A percentile compares a stretch with the other conserved stretches of the same genome.
These are phyloP conservation scores for Halcyon badia DNA, from an alignment of 2,797 vertebrate genomes.

Conservation along the genomic window DNA sequence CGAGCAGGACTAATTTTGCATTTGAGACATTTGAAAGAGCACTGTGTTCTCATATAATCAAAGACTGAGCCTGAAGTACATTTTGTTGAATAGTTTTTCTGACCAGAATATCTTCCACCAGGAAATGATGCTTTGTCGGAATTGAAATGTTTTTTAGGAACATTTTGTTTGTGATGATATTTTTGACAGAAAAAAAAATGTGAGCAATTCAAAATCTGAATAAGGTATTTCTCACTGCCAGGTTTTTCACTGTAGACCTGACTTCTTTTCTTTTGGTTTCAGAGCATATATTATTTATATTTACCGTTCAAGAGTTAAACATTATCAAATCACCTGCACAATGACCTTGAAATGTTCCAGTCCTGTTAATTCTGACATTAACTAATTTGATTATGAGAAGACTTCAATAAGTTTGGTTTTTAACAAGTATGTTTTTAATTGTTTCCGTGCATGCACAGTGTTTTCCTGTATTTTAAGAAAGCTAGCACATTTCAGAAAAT, in stretches of 20 bases:
- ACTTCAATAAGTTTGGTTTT: neutral
- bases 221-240: neutral
- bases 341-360: neutral
- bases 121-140: neutral
- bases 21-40: conserved; percentile 65
- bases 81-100: conserved; percentile 42
- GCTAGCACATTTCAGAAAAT: neutral
- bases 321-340: neutral
- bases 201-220: neutral
- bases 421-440: neutral
- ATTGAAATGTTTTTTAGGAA: neutral
- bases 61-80: conserved; percentile 43
- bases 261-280: neutral
- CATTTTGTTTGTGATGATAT: conserved; percentile 23
- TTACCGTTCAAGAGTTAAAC: neutral
- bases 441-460: neutral
- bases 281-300: neutral
- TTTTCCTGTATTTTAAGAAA: neutral
- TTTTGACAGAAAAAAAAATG: conserved; percentile 12
- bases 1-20: conserved; percentile 49
- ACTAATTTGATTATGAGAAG: neutral
- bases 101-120: conserved; percentile 44
- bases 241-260: neutral
- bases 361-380: neutral
- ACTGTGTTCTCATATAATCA: conserved; percentile 56